Conservation (phyloP, 2,797 vertebrate species). For the Melanogrammus aeglefinus region DNA sequence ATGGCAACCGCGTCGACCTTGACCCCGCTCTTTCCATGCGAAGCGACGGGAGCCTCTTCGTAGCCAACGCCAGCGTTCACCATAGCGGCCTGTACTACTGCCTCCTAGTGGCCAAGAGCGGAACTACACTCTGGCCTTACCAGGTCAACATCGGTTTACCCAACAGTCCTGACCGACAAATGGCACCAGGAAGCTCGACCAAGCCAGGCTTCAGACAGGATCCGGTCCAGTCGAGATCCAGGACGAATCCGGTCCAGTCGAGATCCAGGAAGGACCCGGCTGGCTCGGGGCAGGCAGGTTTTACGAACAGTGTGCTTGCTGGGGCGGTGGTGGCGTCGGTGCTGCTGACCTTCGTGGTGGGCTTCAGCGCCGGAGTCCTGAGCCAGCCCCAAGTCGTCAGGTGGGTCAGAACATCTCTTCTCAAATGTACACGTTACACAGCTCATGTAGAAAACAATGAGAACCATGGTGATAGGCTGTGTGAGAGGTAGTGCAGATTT, state of each 20-base stretch:
- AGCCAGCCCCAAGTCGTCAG: constrained; percentile 57
- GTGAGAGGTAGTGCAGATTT: neutral
- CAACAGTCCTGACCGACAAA: neutral
- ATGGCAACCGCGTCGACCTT: constrained; percentile 14
- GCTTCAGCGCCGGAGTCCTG: constrained; percentile 69
- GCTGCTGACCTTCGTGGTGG: constrained; percentile 67
- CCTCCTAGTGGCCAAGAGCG: constrained; percentile 42
- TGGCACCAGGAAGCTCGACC: neutral
- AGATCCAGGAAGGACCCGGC: constrained; percentile 18
- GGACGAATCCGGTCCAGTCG: constrained; percentile 3
- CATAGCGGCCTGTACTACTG: constrained; percentile 73
- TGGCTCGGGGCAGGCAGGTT: accelerated
- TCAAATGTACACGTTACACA: neutral
- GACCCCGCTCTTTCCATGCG: constrained; percentile 42
- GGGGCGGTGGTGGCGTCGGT: constrained; percentile 66
- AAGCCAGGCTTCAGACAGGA: no score
- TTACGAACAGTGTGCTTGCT: constrained; percentile 43
- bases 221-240: neutral
- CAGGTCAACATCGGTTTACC: constrained; percentile 21
- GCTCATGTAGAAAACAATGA: neutral
- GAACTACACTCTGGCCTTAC: constrained; percentile 52
- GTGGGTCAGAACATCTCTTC: constrained; percentile 33
- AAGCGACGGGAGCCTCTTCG: constrained; percentile 56
- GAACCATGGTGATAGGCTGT: neutral
- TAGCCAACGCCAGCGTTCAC: constrained; percentile 43